Evolutionary conservation across 2,888 invertebrate genomes (phyloP).

Genomic region (Choristoneura rosaceana): DNA sequence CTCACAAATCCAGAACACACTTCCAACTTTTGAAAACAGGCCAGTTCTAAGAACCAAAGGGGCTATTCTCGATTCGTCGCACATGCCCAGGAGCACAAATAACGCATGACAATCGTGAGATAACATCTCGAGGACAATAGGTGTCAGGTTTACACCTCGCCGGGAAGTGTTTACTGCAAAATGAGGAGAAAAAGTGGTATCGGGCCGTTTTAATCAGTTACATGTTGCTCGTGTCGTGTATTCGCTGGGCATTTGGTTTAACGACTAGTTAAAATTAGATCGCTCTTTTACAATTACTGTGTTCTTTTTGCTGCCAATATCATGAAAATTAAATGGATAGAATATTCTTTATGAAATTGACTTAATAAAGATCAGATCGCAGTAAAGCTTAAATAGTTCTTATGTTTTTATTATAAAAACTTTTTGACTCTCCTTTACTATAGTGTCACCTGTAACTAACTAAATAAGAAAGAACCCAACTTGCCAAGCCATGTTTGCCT

Average conservation of each 20-base stretch:
- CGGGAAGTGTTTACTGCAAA: constrained; percentile 28
- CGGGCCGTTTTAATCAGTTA: not conserved
- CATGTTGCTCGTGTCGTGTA: not conserved
- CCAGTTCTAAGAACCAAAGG: constrained; percentile 53
- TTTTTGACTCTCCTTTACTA: no score
- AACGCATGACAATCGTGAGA: constrained; percentile 42
- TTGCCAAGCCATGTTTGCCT: no score
- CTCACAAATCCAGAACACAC: not conserved
- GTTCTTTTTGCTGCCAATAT: no score
- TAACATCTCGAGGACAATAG: constrained; percentile 45
- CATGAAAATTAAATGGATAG: no score
- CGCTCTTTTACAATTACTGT: not conserved
- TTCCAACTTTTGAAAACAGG: constrained; percentile 26
- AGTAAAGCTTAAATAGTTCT: no score
- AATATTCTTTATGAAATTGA: no score
- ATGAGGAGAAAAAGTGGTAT: constrained; percentile 19
- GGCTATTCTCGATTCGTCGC: constrained; percentile 72
- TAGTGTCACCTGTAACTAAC: no score
- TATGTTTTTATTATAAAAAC: no score
- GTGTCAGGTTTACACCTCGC: constrained; percentile 45
- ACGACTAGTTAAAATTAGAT: not conserved
- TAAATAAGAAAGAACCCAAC: no score
- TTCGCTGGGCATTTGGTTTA: not conserved
- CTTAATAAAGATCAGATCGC: no score
- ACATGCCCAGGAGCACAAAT: constrained; percentile 49